These are phyloP conservation scores for Xiphorhynchus erythropygius DNA, from an alignment of 2,797 vertebrate genomes.

Conservation along the genomic window DNA sequence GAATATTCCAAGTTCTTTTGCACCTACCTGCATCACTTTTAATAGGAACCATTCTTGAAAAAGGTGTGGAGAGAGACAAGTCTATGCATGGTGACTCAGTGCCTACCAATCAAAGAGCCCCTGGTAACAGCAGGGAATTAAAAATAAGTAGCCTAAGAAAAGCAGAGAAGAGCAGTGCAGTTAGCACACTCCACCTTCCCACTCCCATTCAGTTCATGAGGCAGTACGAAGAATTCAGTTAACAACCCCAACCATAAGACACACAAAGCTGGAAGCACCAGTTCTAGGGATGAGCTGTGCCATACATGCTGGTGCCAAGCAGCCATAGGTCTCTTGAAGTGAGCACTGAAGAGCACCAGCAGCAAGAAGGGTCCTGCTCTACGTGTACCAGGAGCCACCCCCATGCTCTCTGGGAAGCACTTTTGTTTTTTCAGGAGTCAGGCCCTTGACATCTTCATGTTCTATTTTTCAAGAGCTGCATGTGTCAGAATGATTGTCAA, in stretches of 20 bases:
- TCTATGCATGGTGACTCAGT: neutral
- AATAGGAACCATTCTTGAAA: neutral
- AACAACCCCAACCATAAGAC: neutral
- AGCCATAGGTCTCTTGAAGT: neutral
- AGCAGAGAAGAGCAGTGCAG: neutral
- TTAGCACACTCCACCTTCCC: neutral
- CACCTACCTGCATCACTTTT: neutral
- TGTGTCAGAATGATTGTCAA: neutral
- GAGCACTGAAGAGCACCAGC: neutral
- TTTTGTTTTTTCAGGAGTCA: neutral
- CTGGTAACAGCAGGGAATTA: neutral
- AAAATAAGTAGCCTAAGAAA: neutral
- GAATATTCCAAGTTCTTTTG: neutral
- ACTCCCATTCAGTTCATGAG: neutral
- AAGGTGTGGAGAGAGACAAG: neutral
- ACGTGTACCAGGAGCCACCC: neutral
- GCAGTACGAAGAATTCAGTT: neutral
- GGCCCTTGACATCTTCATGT: neutral
- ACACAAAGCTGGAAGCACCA: neutral
- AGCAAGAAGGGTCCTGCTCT: rapidly evolving
- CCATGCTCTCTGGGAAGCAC: rapidly evolving
- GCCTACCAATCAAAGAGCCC: rapidly evolving
- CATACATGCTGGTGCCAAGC: rapidly evolving
- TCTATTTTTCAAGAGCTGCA: neutral
- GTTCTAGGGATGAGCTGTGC: neutral